Conservation (phyloP, 2,888 invertebrate species). For the Drosophila infuscata region DNA sequence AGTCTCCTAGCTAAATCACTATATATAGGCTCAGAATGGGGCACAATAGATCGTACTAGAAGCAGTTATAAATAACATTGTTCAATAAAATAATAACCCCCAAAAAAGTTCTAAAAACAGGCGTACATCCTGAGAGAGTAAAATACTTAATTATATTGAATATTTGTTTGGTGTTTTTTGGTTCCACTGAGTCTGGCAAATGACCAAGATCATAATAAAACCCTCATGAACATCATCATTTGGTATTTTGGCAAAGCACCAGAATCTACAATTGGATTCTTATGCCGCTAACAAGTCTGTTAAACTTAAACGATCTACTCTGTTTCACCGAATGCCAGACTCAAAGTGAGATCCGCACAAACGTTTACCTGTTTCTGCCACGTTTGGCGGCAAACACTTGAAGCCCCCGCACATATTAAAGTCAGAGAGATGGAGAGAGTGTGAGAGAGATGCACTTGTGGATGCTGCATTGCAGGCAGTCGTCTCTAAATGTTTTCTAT, state of each 20-base stretch:
- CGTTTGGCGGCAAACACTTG: slow-evolving; percentile 49
- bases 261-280: slow-evolving; percentile 3
- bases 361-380: slow-evolving; percentile 43
- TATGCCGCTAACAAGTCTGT: not conserved
- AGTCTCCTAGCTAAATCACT: too few relatives aligned
- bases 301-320: slow-evolving; percentile 2
- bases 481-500: slow-evolving; percentile 51
- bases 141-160: not conserved
- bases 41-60: not conserved
- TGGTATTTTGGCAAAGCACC: not conserved
- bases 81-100: too few relatives aligned
- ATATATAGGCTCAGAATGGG: not conserved
- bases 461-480: slow-evolving; percentile 9
- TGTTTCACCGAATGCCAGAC: not conserved
- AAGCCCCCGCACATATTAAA: slow-evolving; percentile 42
- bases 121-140: not conserved
- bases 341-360: slow-evolving; percentile 9
- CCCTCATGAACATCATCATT: not conserved
- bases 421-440: not conserved
- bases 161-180: not conserved
- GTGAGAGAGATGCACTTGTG: slow-evolving; percentile 7
- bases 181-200: not conserved
- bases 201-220: not conserved
- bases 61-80: too few relatives aligned
- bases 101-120: not conserved